Conservation (phyloP, 2,797 vertebrate species). For the Dicrostonyx torquatus region DNA sequence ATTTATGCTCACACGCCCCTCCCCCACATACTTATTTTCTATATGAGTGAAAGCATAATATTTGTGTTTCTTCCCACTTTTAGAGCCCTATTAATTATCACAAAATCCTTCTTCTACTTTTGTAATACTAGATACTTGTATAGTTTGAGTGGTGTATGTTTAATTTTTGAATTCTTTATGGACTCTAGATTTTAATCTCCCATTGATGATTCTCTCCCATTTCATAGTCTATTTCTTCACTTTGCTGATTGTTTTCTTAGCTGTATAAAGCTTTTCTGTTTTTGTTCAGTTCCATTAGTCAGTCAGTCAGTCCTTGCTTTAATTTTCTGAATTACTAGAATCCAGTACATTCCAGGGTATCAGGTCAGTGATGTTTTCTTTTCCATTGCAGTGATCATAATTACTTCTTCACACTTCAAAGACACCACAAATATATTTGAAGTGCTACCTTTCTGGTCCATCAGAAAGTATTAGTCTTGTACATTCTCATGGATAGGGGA, state of each 20-base stretch:
- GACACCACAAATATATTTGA: background rate
- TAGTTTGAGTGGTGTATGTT: background rate
- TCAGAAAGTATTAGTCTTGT: background rate
- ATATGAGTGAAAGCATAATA: background rate
- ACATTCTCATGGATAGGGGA: background rate
- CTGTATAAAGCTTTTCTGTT: background rate
- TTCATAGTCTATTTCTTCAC: background rate
- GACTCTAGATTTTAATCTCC: background rate
- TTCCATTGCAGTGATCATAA: background rate
- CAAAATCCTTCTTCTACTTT: background rate
- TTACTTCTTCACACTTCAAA: too few species aligned
- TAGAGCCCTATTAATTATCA: background rate
- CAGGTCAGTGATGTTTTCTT: background rate
- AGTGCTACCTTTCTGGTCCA: background rate
- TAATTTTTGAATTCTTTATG: background rate
- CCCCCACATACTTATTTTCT: background rate
- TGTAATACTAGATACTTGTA: background rate
- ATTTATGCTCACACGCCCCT: background rate
- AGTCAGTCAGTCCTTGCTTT: background rate
- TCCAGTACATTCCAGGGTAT: background rate
- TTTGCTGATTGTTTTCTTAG: background rate
- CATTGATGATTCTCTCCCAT: background rate
- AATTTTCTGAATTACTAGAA: background rate
- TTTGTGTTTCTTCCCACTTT: background rate
- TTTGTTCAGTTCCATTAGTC: background rate